Percentiles rank a stretch among this genome's conserved stretches.
Evolutionary conservation across 2,113 vertebrate species (phyloP).

Genomic region (Dipodomys stephensi): DNA sequence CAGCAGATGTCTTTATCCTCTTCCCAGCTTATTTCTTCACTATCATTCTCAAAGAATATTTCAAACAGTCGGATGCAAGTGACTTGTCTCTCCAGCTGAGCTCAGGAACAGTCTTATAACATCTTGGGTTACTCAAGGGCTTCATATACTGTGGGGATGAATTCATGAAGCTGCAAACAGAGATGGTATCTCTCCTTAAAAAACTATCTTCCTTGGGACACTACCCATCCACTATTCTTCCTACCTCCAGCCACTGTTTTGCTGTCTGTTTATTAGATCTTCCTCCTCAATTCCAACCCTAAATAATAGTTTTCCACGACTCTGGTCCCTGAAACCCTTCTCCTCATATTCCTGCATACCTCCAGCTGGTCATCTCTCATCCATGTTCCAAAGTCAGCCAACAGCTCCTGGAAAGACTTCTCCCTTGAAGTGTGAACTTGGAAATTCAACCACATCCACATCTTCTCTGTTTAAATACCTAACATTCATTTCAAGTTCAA

Average conservation of each 20-base stretch:
- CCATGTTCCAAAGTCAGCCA: neutral
- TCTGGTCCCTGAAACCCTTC: neutral
- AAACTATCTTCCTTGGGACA: neutral
- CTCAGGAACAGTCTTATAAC: neutral
- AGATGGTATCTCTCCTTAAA: neutral
- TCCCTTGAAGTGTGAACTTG: neutral
- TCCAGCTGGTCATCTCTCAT: neutral
- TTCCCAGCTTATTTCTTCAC: neutral
- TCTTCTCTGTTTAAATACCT: neutral
- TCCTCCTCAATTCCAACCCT: neutral
- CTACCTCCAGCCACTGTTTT: neutral
- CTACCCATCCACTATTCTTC: neutral
- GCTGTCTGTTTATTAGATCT: neutral
- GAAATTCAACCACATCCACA: neutral
- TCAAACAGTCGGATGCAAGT: neutral
- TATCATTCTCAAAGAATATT: neutral
- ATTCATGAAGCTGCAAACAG: neutral
- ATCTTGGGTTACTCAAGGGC: neutral
- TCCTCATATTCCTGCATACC: neutral
- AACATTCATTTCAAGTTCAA: constrained; percentile 24
- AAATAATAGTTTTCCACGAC: neutral
- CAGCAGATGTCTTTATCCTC: neutral
- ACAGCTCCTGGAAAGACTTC: neutral
- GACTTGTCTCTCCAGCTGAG: neutral
- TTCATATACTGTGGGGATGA: neutral